Percentiles rank a stretch among this genome's conserved stretches.
Conservation (phyloP, 2,113 vertebrate species). For the Phrynosoma blainvillii region DNA sequence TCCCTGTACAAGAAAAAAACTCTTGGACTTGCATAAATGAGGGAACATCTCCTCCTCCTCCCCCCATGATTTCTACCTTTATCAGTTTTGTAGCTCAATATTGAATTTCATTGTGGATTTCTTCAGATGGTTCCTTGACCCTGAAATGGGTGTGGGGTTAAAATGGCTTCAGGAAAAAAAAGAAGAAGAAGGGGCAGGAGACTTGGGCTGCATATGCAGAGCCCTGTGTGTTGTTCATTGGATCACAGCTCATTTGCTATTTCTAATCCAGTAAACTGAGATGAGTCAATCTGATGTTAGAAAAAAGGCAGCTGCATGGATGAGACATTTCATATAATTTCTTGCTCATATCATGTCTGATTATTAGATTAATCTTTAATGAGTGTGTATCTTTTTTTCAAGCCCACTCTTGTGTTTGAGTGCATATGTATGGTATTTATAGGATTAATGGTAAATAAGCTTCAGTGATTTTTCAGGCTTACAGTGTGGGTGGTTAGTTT, state of each 20-base stretch:
- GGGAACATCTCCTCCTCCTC: too few relatives aligned
- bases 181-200: background rate
- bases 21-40: background rate
- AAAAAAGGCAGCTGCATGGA: background rate
- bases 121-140: background rate
- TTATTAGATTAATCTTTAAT: background rate
- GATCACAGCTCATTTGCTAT: background rate
- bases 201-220: too few relatives aligned
- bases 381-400: background rate
- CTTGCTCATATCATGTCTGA: background rate
- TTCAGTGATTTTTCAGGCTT: background rate
- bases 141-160: background rate
- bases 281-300: background rate
- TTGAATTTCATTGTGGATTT: background rate
- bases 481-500: background rate
- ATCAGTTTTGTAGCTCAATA: background rate
- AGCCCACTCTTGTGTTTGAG: too few relatives aligned
- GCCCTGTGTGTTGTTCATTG: background rate
- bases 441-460: background rate
- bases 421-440: too few relatives aligned
- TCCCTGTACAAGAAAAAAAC: background rate
- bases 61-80: background rate
- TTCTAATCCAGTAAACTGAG: background rate
- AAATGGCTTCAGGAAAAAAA: background rate
- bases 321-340: background rate